Conservation (phyloP, 2,113 vertebrate species). For the Centropus unirufus region DNA sequence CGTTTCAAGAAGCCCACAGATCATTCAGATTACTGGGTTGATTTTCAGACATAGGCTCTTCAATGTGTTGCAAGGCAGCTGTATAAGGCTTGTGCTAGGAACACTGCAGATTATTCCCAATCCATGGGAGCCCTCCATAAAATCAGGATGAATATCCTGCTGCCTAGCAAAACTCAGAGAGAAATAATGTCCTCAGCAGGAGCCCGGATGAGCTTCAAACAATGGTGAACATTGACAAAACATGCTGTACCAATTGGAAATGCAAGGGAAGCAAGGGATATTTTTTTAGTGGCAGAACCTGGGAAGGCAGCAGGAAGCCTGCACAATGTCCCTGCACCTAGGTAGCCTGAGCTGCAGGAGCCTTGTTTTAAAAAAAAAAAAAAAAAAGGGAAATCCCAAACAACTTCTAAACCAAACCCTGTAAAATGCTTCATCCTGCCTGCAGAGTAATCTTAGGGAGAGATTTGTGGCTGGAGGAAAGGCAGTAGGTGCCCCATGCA, state of each 20-base stretch:
- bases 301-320: slow-evolving; percentile 35
- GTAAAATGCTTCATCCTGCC: not conserved
- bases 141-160: slow-evolving; percentile 39
- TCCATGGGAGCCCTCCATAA: slow-evolving; percentile 28
- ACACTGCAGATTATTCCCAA: not conserved
- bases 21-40: not conserved
- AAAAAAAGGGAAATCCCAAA: not conserved
- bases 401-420: not conserved
- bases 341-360: not conserved
- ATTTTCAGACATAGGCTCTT: not conserved
- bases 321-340: not conserved
- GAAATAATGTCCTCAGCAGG: slow-evolving; percentile 51
- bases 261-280: not conserved
- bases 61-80: not conserved
- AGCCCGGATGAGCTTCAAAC: slow-evolving; percentile 24
- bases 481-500: not conserved
- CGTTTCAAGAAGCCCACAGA: not conserved
- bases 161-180: slow-evolving; percentile 1
- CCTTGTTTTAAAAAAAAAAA: not conserved
- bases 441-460: not conserved
- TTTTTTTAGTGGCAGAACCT: not conserved
- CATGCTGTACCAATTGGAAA: not conserved
- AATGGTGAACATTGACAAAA: slow-evolving; percentile 49
- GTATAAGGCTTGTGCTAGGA: not conserved
- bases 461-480: not conserved